These are phyloP conservation scores for Zosterops pallidus DNA, from an alignment of 2,113 vertebrate species.

Conservation along the genomic window DNA sequence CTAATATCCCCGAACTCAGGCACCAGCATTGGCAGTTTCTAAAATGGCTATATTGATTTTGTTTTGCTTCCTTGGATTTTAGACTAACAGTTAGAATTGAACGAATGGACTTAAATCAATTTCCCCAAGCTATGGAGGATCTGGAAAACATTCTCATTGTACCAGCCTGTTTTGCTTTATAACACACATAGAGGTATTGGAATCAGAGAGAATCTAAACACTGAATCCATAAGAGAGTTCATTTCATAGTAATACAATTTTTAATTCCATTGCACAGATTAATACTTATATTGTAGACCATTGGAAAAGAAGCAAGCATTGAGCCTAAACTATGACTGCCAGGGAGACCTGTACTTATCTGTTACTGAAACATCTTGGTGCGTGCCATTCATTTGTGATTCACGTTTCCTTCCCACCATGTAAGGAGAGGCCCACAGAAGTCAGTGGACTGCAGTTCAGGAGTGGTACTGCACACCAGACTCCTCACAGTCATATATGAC, in stretches of 20 bases:
- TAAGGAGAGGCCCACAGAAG: not conserved
- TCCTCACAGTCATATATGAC: not conserved
- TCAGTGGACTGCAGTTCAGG: not conserved
- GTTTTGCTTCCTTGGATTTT: constrained; percentile 10
- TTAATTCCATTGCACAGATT: not conserved
- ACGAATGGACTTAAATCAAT: not conserved
- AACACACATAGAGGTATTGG: not conserved
- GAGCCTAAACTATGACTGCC: not conserved
- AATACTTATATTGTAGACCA: not conserved
- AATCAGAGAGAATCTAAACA: not conserved
- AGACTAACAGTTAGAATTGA: not conserved
- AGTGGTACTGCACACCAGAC: rapidly evolving
- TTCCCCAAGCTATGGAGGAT: not conserved
- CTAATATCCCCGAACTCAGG: not conserved
- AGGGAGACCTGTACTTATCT: not conserved
- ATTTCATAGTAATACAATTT: not conserved
- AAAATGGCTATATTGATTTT: constrained; percentile 22
- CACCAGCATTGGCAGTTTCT: not conserved
- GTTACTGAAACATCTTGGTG: not conserved
- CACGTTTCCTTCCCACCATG: not conserved
- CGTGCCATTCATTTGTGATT: not conserved
- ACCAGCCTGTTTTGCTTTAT: not conserved
- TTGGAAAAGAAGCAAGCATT: not conserved
- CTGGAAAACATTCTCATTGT: not conserved
- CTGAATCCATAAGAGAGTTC: not conserved